Percentiles rank a stretch among this genome's conserved stretches.
These are phyloP conservation scores for Polydrusus cervinus DNA, from an alignment of 2,888 invertebrate species.

Conservation along the genomic window DNA sequence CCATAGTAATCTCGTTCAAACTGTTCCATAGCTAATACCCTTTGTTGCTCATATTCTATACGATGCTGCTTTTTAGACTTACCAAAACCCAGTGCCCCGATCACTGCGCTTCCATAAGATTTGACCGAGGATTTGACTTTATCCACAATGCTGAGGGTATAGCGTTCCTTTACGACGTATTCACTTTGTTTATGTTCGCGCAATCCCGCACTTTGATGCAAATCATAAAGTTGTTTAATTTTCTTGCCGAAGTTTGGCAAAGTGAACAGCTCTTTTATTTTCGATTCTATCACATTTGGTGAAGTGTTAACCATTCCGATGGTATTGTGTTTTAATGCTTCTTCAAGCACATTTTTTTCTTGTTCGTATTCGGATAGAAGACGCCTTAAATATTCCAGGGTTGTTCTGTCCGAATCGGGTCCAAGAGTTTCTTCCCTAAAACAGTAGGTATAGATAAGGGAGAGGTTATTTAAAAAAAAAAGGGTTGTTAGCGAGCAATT, in stretches of 20 bases:
- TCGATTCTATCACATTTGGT: slow-evolving; percentile 57
- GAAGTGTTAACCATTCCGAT: slow-evolving; percentile 10
- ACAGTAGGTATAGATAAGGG: slow-evolving; percentile 16
- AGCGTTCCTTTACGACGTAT: slow-evolving; percentile 28
- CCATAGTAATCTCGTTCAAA: background rate
- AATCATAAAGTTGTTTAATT: slow-evolving; percentile 61
- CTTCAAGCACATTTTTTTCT: slow-evolving; percentile 59
- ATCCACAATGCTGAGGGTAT: background rate
- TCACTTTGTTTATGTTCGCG: slow-evolving; percentile 59
- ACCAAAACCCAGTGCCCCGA: background rate
- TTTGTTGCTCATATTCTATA: background rate
- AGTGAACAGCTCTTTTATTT: slow-evolving; percentile 59
- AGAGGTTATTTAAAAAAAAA: too few relatives aligned
- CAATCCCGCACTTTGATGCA: slow-evolving; percentile 60
- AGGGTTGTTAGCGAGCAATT: too few relatives aligned
- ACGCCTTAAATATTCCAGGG: slow-evolving; percentile 57
- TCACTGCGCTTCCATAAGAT: background rate
- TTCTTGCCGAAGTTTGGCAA: slow-evolving; percentile 62
- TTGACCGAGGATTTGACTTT: slow-evolving; percentile 6
- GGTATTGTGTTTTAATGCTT: slow-evolving; percentile 48
- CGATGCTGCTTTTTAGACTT: background rate
- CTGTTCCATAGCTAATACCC: background rate
- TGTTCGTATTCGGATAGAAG: slow-evolving; percentile 60
- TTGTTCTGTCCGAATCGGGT: slow-evolving; percentile 49
- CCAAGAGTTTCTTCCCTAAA: slow-evolving; percentile 62